These are phyloP conservation scores for Cebus imitator DNA, from an alignment of 2,113 vertebrate species.

Conservation along the genomic window DNA sequence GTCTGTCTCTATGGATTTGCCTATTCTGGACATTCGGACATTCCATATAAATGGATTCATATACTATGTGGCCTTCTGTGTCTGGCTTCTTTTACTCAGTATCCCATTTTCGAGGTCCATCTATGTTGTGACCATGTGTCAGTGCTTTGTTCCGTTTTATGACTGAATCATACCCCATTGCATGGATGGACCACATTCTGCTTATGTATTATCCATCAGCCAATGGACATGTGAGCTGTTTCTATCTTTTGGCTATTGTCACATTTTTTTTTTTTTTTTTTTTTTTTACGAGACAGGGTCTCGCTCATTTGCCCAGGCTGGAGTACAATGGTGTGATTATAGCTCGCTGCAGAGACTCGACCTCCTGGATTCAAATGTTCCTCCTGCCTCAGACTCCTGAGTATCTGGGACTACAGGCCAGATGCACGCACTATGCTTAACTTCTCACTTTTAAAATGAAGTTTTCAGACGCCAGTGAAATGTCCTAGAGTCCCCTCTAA, in stretches of 20 bases:
- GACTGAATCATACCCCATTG: not conserved
- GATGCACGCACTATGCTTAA: not conserved
- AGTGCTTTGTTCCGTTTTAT: fast-evolving
- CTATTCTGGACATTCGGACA: not conserved
- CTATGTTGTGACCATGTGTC: fast-evolving
- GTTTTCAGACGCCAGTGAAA: not conserved
- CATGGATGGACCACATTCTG: no score
- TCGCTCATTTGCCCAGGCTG: not conserved
- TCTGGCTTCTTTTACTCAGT: not conserved
- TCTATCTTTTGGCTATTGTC: not conserved
- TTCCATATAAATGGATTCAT: fast-evolving
- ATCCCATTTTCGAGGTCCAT: not conserved
- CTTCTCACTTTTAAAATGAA: not conserved
- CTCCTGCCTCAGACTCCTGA: not conserved
- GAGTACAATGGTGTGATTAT: not conserved
- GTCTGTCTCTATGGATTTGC: not conserved
- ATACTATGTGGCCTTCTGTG: fast-evolving
- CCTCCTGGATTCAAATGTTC: not conserved
- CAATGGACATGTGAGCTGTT: not conserved
- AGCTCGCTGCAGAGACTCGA: not conserved
- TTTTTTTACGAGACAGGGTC: not conserved
- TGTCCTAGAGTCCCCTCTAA: not conserved
- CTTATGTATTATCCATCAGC: not conserved
- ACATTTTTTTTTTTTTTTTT: not conserved
- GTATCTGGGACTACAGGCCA: not conserved